These are phyloP conservation scores for Galeruca laticollis DNA, from an alignment of 2,888 invertebrate species.

Conservation along the genomic window DNA sequence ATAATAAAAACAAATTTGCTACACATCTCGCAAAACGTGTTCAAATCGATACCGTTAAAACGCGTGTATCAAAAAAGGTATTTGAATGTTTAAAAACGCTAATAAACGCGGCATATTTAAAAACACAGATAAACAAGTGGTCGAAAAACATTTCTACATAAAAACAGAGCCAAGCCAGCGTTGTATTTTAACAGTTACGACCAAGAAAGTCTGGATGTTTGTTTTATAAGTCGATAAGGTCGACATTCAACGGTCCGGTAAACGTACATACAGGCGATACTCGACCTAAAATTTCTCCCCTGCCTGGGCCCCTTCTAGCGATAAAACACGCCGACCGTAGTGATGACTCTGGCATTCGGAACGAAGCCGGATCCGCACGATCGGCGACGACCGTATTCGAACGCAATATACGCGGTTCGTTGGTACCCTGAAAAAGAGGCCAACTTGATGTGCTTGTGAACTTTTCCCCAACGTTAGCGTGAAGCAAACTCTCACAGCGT, in stretches of 20 bases:
- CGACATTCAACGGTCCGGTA: constrained; percentile 46
- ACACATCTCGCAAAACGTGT: neutral
- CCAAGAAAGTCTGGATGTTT: constrained; percentile 62
- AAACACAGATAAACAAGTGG: constrained; percentile 57
- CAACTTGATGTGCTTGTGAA: constrained; percentile 58
- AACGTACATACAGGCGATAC: constrained; percentile 41
- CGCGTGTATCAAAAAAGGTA: constrained; percentile 8
- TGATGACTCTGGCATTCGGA: constrained; percentile 44
- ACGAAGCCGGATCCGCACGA: constrained; percentile 34
- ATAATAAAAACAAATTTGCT: neutral
- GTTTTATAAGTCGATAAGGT: constrained; percentile 58
- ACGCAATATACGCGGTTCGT: constrained; percentile 46
- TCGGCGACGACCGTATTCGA: constrained; percentile 45
- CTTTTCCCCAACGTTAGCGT: constrained; percentile 62
- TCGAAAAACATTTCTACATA: constrained; percentile 54
- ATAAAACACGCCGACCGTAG: constrained; percentile 57
- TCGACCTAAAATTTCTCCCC: constrained; percentile 56
- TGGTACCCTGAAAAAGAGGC: constrained; percentile 62
- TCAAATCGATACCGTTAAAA: constrained; percentile 1
- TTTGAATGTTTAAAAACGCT: constrained; percentile 23
- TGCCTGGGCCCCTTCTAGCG: constrained; percentile 63
- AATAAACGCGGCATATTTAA: constrained; percentile 42
- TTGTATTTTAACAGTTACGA: constrained; percentile 49
- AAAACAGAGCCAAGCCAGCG: constrained; percentile 24
- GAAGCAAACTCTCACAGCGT: constrained; percentile 58